Evolutionary conservation across 2,113 vertebrate species (phyloP).

Genomic region (Gorsachius goisagi): DNA sequence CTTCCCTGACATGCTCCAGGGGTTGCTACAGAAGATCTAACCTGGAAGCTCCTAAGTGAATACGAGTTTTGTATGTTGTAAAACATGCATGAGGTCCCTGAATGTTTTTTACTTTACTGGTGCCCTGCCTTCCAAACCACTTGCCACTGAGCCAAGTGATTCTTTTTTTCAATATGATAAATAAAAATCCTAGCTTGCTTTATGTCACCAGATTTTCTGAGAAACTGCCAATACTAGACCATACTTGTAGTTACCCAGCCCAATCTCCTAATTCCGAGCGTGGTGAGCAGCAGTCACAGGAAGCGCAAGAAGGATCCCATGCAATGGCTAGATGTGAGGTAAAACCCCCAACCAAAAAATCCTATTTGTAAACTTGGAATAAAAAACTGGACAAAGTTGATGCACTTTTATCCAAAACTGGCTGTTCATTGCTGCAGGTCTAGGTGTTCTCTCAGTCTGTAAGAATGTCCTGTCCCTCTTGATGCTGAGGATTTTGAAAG

Average conservation of each 20-base stretch:
- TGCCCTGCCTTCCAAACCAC: background rate
- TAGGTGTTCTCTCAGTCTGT: background rate
- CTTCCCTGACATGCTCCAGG: background rate
- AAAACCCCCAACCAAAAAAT: background rate
- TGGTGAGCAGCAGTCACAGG: background rate
- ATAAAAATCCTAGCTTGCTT: background rate
- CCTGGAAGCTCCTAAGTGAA: background rate
- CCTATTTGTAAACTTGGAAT: background rate
- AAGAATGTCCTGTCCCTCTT: background rate
- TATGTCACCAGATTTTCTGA: background rate
- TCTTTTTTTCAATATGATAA: background rate
- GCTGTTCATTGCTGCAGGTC: background rate
- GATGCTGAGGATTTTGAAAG: background rate
- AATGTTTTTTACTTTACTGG: background rate
- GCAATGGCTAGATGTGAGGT: background rate
- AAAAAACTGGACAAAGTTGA: background rate
- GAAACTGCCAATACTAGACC: background rate
- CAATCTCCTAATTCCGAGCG: background rate
- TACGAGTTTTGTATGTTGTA: background rate
- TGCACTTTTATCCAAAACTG: background rate
- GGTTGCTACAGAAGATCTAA: background rate
- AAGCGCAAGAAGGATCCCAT: background rate
- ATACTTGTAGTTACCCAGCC: background rate
- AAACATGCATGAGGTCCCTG: background rate
- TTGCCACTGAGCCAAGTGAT: background rate